These are phyloP conservation scores for Noturus placidus DNA, from an alignment of 2,113 vertebrate species.

Conservation along the genomic window DNA sequence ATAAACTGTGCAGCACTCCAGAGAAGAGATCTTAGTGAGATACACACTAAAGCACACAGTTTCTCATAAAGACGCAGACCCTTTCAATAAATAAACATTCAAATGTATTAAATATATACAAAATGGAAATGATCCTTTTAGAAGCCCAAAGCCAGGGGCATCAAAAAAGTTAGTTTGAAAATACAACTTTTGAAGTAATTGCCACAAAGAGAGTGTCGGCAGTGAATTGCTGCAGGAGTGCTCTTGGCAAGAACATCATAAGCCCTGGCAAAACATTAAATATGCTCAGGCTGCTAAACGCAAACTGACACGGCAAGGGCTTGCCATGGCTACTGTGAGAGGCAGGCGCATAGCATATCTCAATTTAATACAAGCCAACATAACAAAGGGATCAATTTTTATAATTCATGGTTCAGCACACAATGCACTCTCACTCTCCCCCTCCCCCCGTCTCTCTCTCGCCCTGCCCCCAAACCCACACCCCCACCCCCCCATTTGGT, in stretches of 20 bases:
- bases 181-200: constrained; percentile 80
- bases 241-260: constrained; percentile 89
- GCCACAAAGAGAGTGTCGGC: constrained; percentile 74
- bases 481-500: constrained; percentile 55
- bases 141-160: constrained; percentile 72
- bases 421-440: constrained; percentile 62
- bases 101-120: constrained; percentile 62
- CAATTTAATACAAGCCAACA: constrained; percentile 82
- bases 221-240: constrained; percentile 80
- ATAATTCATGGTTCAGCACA: constrained; percentile 80
- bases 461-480: not conserved
- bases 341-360: constrained; percentile 72
- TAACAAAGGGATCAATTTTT: constrained; percentile 83
- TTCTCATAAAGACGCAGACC: constrained; percentile 42
- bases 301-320: constrained; percentile 82
- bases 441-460: constrained; percentile 4
- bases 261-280: constrained; percentile 81
- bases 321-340: constrained; percentile 70
- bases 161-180: constrained; percentile 70
- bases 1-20: constrained; percentile 37
- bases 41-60: constrained; percentile 8
- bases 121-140: constrained; percentile 70
- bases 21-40: constrained; percentile 20
- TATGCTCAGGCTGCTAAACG: constrained; percentile 83
- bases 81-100: constrained; percentile 61